These are phyloP conservation scores for Octodonta nipae DNA, from an alignment of 2,888 invertebrate genomes.

Conservation along the genomic window DNA sequence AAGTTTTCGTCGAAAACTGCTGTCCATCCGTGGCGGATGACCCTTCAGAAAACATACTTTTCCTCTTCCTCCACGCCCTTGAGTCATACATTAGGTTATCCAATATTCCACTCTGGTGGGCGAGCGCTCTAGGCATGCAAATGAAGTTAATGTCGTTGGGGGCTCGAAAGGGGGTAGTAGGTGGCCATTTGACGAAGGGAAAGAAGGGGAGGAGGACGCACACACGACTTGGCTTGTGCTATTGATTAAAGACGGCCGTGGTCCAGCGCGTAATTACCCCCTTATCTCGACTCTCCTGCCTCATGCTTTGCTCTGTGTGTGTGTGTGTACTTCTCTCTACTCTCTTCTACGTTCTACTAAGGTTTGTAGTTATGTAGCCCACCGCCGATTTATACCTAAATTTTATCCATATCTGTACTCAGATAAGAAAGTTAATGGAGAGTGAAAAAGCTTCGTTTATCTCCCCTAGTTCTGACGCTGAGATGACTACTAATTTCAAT, in stretches of 20 bases:
- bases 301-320: slow-evolving; percentile 10
- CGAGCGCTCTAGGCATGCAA: slow-evolving; percentile 38
- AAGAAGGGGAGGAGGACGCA: slow-evolving; percentile 15
- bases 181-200: slow-evolving; percentile 15
- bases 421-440: too few species aligned
- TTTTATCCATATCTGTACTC: too few species aligned
- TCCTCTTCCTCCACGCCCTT: slow-evolving; percentile 3
- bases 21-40: too few species aligned
- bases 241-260: slow-evolving; percentile 38
- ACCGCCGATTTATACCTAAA: too few species aligned
- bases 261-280: slow-evolving; percentile 37
- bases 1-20: too few species aligned
- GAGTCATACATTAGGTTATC: slow-evolving; percentile 35
- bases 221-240: slow-evolving; percentile 32
- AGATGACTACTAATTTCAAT: too few species aligned
- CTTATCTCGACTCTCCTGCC: slow-evolving; percentile 29
- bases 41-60: too few species aligned
- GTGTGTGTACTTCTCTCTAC: background rate
- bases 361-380: background rate
- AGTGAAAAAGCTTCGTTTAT: too few species aligned
- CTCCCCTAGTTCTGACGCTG: too few species aligned
- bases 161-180: slow-evolving; percentile 11
- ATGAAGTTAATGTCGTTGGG: slow-evolving; percentile 36
- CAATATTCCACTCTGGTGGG: slow-evolving; percentile 35
- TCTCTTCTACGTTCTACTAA: background rate